Base-by-base conservation (phyloP, 2,113 vertebrate species). In the Pavo muticus region DNA sequence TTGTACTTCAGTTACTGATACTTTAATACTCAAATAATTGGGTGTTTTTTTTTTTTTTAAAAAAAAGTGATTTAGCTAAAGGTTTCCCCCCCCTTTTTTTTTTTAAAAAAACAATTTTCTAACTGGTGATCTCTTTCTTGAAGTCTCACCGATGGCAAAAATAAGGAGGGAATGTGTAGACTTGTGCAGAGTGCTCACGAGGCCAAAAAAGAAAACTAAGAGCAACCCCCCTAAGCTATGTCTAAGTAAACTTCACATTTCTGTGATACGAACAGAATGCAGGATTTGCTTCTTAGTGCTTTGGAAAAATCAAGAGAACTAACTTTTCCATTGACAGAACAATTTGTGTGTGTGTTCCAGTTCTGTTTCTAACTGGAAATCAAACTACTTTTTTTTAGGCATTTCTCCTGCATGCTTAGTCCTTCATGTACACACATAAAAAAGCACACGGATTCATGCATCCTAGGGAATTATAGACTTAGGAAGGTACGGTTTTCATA, bases 111-210 rank as follows among this genome's bases (percentile, higher is more conserved):
- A 60, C 25, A 64, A 23, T 32, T 90, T 95, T 91, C 56, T 54
- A 87, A 86, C 54, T 37, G 91, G 64, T 79, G 32, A 20, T 79
- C 75, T 96, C 89, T 91, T 94, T 92, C 72, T 80, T 89, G 6
- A 85, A 84, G 90, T 78, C 54, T 78, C 94, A 70, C 84, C 70
- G 95, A 7, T 90, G 65, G 32, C 35, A 96, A 93, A 94, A 91
- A 45, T 91, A 92, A 80, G 50, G 39, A 94, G 24, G 48, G 59
- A 59, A 63, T 42, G 16, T 39, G 73, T 61, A 77, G 87, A 87
- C 70, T 61, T 37, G 42, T 27, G 37, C 72, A 91, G 56, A 78
- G 86, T 80, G 72, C 86, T 92, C 67, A 79, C 54, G 83, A 72
- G 50, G 52, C 23, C 77, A 63, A 74, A 74, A 87, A 75, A 52